Evolutionary conservation across 2,797 vertebrate genomes (phyloP).

Genomic region (Nyctibius grandis): DNA sequence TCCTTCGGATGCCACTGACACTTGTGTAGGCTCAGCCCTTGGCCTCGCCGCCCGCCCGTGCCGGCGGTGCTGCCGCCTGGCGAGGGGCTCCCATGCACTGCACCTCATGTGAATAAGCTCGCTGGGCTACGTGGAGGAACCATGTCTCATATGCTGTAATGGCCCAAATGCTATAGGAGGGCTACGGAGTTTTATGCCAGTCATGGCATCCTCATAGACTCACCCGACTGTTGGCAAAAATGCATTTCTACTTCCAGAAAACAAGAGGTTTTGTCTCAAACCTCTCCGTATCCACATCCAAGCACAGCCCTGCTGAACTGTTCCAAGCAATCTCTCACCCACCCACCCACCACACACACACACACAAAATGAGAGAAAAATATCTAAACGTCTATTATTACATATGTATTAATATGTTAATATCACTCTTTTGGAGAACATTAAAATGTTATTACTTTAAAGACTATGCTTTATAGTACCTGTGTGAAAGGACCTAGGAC

Average conservation of each 20-base stretch:
- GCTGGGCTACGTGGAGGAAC: conserved; percentile 14
- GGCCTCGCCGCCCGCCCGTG: not conserved
- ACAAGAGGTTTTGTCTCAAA: not conserved
- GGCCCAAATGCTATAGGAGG: conserved; percentile 26
- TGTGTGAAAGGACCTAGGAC: conserved; percentile 84
- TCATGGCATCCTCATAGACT: conserved; percentile 44
- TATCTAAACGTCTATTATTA: conserved; percentile 74
- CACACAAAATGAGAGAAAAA: conserved; percentile 60
- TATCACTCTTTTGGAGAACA: conserved; percentile 76
- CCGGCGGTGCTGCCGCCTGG: not conserved
- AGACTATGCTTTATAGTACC: conserved; percentile 82
- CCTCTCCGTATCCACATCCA: not conserved
- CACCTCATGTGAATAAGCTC: conserved; percentile 70
- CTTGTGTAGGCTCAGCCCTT: not conserved
- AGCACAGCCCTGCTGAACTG: conserved; percentile 69
- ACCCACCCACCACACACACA: not conserved
- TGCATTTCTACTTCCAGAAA: conserved; percentile 38
- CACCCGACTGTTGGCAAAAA: conserved; percentile 36
- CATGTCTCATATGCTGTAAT: conserved; percentile 54
- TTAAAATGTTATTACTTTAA: conserved; percentile 76
- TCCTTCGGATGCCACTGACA: conserved; percentile 49
- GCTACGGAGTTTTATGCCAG: not conserved
- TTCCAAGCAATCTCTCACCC: conserved; percentile 49
- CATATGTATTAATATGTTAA: conserved; percentile 79
- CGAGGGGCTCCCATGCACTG: conserved; percentile 69